Evolutionary conservation across 2,797 vertebrate species (phyloP).

Genomic region (Malacoctenus gilli): DNA sequence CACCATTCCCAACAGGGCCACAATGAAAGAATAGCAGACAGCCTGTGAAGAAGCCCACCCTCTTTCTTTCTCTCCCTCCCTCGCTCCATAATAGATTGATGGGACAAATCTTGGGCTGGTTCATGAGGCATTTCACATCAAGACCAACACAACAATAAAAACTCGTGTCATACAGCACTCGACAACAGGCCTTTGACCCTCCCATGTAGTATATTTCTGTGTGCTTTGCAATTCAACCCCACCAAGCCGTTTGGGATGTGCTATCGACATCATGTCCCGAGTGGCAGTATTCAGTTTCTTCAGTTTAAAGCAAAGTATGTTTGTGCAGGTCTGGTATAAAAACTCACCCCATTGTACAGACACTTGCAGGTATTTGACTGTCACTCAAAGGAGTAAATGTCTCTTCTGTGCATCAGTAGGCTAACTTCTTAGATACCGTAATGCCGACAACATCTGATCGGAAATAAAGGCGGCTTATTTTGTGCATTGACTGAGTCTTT

Average conservation of each 20-base stretch:
- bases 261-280: conserved; percentile 32
- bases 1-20: conserved; percentile 74
- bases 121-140: conserved; percentile 59
- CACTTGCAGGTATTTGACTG: too few species aligned
- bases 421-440: too few species aligned
- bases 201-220: background rate
- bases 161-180: conserved; percentile 28
- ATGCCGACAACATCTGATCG: too few species aligned
- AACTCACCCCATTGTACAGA: background rate
- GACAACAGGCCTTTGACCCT: conserved; percentile 30
- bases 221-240: conserved; percentile 29
- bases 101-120: conserved; percentile 61
- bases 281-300: conserved; percentile 30
- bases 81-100: conserved; percentile 70
- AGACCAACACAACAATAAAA: conserved; percentile 57
- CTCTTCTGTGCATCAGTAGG: too few species aligned
- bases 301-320: conserved; percentile 39
- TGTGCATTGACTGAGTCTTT: too few species aligned
- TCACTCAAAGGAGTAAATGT: too few species aligned
- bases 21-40: conserved; percentile 73
- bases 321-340: conserved; percentile 8
- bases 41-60: conserved; percentile 66
- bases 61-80: conserved; percentile 13
- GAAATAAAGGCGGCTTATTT: too few species aligned
- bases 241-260: conserved; percentile 42